Conservation (phyloP, 2,797 vertebrate species). For the Spinibarbus caldwelli region DNA sequence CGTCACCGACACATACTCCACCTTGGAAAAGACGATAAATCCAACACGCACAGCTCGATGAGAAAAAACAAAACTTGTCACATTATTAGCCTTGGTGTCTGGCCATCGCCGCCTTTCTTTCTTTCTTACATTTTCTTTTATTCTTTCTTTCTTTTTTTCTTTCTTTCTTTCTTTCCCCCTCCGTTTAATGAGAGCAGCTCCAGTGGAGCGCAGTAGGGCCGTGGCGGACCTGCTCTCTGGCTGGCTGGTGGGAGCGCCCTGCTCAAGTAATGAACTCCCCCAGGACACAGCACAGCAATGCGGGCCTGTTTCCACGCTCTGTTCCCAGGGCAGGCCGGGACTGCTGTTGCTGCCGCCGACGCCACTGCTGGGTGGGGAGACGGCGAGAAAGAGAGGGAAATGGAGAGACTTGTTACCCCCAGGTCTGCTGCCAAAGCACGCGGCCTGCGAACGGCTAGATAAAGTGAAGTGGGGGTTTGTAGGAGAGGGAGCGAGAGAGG, state of each 20-base stretch:
- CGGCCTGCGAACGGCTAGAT: conserved; percentile 85
- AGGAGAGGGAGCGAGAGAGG: conserved; percentile 61
- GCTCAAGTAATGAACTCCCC: conserved; percentile 85
- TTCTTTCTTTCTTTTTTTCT: conserved; percentile 22
- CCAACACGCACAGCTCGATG: background rate
- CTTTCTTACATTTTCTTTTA: conserved; percentile 41
- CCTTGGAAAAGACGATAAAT: conserved; percentile 23
- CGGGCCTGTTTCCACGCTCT: conserved; percentile 72
- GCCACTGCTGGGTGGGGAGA: conserved; percentile 56
- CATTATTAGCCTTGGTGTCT: conserved; percentile 48
- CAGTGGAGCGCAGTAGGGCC: conserved; percentile 72
- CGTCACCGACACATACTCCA: conserved; percentile 12
- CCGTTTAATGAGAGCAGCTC: conserved; percentile 76
- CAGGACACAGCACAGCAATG: conserved; percentile 76
- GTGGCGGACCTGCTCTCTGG: conserved; percentile 72
- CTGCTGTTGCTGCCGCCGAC: conserved; percentile 43
- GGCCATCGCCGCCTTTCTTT: conserved; percentile 18
- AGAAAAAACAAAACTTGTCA: conserved; percentile 49
- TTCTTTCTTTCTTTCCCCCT: conserved; percentile 25
- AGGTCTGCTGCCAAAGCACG: conserved; percentile 74
- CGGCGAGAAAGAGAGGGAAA: conserved; percentile 45
- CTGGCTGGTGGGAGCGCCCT: conserved; percentile 75
- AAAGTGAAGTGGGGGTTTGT: conserved; percentile 77
- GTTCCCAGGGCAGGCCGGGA: conserved; percentile 74
- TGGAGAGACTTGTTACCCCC: conserved; percentile 60